Base-by-base conservation (phyloP, 2,113 vertebrate species). In the Galeopterus variegatus region DNA sequence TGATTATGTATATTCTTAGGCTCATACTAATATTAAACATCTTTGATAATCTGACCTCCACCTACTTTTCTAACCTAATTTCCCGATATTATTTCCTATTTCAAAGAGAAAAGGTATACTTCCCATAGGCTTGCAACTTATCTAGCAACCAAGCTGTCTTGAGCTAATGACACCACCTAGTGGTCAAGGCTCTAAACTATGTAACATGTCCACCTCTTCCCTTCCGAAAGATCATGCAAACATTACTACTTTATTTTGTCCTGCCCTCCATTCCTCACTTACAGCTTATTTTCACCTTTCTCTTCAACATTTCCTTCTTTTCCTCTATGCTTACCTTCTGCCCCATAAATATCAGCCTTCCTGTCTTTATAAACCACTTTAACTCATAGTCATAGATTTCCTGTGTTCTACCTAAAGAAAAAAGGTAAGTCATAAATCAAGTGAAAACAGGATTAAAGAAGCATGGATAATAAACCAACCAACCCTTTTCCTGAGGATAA, bases 191-290 rank as follows among this genome's bases (percentile, higher is more conserved):
- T 36, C 33, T 50, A 6, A 64, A 54, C n/a, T 23, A 52, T 2
- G 4, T 5, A 72, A 28, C 8, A 72, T 19, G 6, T 26, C 7
- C 2, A 33, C 3, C 7, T 2, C 33, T 1, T 6, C 33, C 8
- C 10, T 60, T 50, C 9, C 9, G 15, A 56, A 84, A 65, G 26
- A 50, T 1, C 58, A 62, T 1, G 15, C 45, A 23, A 93, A 72
- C 14, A 21, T 2, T 28, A 31, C 18, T 64, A 28, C 73, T 64
- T 48, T 11, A 50, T 19, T 17, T 62, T 31, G 31, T 81, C 26
- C 17, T 65, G n/a, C 13, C 24, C 18, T 50, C 33, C 9, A 48
- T 0, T 54, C 18, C 31, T 72, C 62, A 75, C 21, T 64, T 1
- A 77, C 14, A 85, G 6, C 18, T 75, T 62, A n/a, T 33, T 60